Evolutionary conservation across 2,797 vertebrate species (phyloP), one percentile per base, ranked within the genome.

Genomic region (Halcyon smyrnensis): DNA sequence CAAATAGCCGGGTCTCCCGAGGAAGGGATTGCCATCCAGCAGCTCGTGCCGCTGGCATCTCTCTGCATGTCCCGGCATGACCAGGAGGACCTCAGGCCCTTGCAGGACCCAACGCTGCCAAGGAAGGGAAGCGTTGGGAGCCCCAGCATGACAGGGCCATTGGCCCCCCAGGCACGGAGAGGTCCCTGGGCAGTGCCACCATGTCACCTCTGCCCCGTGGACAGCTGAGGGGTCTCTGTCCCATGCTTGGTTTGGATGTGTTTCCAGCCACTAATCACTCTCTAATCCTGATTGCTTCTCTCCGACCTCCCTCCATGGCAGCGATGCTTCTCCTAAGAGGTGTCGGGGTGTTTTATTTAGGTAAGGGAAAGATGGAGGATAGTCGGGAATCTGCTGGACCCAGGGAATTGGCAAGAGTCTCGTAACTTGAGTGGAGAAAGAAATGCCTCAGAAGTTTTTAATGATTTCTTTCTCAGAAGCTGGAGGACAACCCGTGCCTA

Each of bases 121-220:
- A 10, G 73, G 64, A 60, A 2, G 8, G 70, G 53, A 23, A 48
- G 17, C 39, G 4, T 6, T 12, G 24, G 39, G 5, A 65, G 4
- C 11, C 59, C 21, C 20, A 6, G 19, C 0, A 0, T 19, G 37
- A 25, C 0, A 2, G 45, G 30, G 15, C 12, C 2, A 2, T 48
- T 41, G 0, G 2, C 19, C 36, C n/a, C 24, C 11, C 0, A 5
- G 25, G 23, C 21, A 34, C 5, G 1, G 60, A 16, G 20, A 24
- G 32, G 27, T 48, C 28, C 21, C 11, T 0, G 0, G 36, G 63
- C n/a, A 12, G 60, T 8, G 3, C 32, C 2, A 2, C 23, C 3
- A 1, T 0, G 1, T 10, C 3, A 1, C 7, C 45, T 21, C 28
- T 20, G n/a, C 53, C n/a, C 15, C 6, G 46, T 15, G 9, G 46